Percentiles rank a stretch among this genome's conserved stretches.
Conservation (phyloP, 2,113 vertebrate genomes). For the Albula glossodonta region DNA sequence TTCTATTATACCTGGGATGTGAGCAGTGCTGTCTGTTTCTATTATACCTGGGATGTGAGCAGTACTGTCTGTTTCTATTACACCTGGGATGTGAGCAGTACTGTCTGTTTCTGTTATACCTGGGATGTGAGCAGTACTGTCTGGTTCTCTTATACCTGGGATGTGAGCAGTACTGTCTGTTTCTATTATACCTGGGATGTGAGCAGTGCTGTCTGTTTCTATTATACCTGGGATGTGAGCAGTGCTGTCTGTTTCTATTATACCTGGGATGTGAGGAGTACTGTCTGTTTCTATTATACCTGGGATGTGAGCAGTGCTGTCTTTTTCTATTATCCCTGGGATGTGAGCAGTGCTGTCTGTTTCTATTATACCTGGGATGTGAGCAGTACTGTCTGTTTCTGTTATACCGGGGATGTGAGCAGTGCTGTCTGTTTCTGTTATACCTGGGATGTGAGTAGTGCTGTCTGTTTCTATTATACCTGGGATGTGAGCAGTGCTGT, state of each 20-base stretch:
- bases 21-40: neutral
- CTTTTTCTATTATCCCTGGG: slow-evolving; percentile 55
- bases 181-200: slow-evolving; percentile 54
- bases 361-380: slow-evolving; percentile 54
- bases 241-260: slow-evolving; percentile 5
- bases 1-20: slow-evolving; percentile 54
- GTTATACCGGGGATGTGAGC: slow-evolving; percentile 55
- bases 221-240: slow-evolving; percentile 54
- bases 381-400: neutral
- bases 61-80: slow-evolving; percentile 6
- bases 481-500: neutral
- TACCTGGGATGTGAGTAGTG: slow-evolving; percentile 73
- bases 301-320: slow-evolving; percentile 35
- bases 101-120: slow-evolving; percentile 47
- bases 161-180: neutral
- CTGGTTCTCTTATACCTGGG: slow-evolving; percentile 56
- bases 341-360: neutral
- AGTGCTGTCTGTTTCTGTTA: slow-evolving; percentile 7
- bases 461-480: too few species aligned
- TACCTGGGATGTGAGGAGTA: slow-evolving; percentile 52
- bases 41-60: slow-evolving; percentile 54
- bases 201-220: neutral
- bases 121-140: slow-evolving; percentile 35
- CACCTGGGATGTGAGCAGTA: slow-evolving; percentile 53
- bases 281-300: slow-evolving; percentile 46